phyloP scores from a whole-genome alignment of 2,797 vertebrate genomes.

The Phaenicophaeus curvirostris region DNA sequence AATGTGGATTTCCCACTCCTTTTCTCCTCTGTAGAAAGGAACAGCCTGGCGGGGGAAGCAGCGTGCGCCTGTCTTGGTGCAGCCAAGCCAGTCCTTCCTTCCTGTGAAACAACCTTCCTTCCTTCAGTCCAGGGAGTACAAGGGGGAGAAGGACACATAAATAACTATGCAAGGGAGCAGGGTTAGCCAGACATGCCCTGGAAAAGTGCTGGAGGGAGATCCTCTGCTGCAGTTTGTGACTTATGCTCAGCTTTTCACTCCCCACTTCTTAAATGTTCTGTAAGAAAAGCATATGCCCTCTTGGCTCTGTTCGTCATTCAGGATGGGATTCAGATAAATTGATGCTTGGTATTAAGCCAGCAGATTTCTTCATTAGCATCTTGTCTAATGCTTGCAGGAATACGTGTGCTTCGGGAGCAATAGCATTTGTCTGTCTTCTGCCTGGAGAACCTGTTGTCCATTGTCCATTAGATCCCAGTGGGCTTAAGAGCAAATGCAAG shows the following conservation, averaged over 20 bases:
- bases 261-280: not conserved
- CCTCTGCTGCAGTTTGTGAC: not conserved
- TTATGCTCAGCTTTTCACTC: not conserved
- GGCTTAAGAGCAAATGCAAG: not conserved
- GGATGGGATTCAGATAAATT: not conserved
- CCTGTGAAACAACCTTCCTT: slow-evolving; percentile 49
- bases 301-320: not conserved
- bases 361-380: not conserved
- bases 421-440: not conserved
- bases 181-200: not conserved
- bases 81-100: slow-evolving; percentile 22
- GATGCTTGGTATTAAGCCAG: not conserved
- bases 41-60: not conserved
- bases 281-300: not conserved
- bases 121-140: not conserved
- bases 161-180: not conserved
- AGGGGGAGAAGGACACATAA: not conserved
- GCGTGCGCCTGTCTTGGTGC: not conserved
- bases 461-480: not conserved
- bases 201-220: not conserved
- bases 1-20: not conserved
- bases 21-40: not conserved
- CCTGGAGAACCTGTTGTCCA: not conserved
- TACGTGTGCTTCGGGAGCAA: not conserved
- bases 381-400: not conserved